These are phyloP conservation scores for Zalophus californianus DNA, from an alignment of 2,797 vertebrate genomes.

Conservation along the genomic window DNA sequence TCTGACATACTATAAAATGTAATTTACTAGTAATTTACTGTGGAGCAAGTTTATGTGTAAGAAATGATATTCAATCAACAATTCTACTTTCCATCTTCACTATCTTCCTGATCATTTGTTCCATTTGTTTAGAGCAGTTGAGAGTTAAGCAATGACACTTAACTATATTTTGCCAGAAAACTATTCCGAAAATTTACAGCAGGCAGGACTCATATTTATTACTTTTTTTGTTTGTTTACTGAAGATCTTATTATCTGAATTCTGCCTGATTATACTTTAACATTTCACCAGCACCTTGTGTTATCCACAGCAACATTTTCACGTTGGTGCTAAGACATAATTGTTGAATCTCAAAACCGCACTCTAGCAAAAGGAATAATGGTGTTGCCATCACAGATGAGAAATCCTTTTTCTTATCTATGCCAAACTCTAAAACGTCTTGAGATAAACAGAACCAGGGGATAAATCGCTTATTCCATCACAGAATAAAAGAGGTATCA, in stretches of 20 bases:
- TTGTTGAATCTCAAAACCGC: neutral
- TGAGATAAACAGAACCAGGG: neutral
- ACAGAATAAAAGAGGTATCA: neutral
- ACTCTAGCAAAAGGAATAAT: neutral
- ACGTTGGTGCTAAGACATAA: neutral
- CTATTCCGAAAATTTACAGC: neutral
- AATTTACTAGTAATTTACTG: neutral
- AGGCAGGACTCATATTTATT: neutral
- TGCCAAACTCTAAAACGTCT: constrained; percentile 23
- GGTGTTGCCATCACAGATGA: constrained; percentile 23
- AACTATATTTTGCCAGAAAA: neutral
- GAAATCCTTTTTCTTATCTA: neutral
- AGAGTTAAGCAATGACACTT: neutral
- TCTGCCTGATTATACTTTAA: constrained; percentile 44
- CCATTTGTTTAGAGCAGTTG: neutral
- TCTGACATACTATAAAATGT: neutral
- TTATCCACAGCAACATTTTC: constrained; percentile 7
- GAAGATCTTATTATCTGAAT: constrained; percentile 14
- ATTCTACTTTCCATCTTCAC: neutral
- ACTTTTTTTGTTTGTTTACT: neutral
- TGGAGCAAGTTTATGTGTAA: neutral
- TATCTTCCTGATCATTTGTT: neutral
- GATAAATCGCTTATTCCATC: neutral
- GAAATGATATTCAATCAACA: neutral
- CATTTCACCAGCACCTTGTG: neutral